Percentiles rank a stretch among this genome's conserved stretches.
These are phyloP conservation scores for Chloroceryle aenea DNA, from an alignment of 2,113 vertebrate genomes.

Conservation along the genomic window DNA sequence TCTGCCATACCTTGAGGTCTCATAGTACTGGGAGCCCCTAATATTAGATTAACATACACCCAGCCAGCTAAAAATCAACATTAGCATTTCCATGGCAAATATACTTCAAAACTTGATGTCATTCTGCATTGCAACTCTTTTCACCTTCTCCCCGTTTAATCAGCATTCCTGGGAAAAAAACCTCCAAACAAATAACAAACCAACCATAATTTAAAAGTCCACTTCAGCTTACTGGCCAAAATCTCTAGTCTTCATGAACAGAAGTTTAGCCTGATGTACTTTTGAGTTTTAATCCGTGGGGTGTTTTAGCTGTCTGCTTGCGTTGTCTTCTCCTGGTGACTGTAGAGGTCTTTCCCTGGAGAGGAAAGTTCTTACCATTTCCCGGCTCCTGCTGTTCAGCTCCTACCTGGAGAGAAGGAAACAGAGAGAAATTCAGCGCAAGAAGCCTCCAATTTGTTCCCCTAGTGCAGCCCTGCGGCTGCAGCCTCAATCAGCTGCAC, in stretches of 20 bases:
- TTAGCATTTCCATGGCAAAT: background rate
- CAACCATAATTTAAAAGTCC: background rate
- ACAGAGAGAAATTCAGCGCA: background rate
- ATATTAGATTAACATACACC: background rate
- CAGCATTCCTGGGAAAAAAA: background rate
- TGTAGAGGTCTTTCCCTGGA: background rate
- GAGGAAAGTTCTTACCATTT: background rate
- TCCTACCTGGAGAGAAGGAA: background rate
- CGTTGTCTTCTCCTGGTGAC: background rate
- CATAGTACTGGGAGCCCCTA: background rate
- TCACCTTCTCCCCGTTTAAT: background rate
- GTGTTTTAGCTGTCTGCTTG: background rate
- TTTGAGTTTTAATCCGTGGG: background rate
- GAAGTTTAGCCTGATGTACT: background rate
- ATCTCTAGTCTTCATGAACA: background rate
- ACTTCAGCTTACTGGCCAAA: background rate
- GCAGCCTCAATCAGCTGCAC: constrained; percentile 32
- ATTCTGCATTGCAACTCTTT: background rate
- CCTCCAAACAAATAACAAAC: background rate
- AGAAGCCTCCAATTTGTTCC: constrained; percentile 1
- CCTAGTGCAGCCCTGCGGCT: background rate
- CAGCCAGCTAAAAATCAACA: background rate
- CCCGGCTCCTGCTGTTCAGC: background rate
- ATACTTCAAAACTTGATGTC: background rate
- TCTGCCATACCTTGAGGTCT: background rate